Evolutionary conservation across 2,888 invertebrate species (phyloP).

Genomic region (Erebia aethiops): DNA sequence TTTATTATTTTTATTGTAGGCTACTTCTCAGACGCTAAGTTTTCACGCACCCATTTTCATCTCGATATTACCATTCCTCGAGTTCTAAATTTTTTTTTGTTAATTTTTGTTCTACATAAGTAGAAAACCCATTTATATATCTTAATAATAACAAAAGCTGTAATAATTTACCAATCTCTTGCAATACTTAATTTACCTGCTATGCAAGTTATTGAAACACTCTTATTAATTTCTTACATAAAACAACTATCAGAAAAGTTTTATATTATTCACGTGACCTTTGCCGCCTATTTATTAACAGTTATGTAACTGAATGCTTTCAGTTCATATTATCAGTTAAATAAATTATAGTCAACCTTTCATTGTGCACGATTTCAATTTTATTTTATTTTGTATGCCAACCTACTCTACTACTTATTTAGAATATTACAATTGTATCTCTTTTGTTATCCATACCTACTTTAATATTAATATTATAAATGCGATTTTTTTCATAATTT

Average conservation of each 20-base stretch:
- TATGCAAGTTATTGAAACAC: constrained; percentile 8
- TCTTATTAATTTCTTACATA: constrained; percentile 15
- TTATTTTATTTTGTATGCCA: background rate
- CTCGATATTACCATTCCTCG: no score
- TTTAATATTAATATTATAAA: no score
- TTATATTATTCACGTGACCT: constrained; percentile 26
- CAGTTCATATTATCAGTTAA: constrained; percentile 10
- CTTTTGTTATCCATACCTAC: no score
- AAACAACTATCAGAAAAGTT: constrained; percentile 11
- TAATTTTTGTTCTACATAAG: no score
- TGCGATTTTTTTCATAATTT: no score
- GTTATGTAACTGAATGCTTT: background rate
- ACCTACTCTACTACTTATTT: background rate
- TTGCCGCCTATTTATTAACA: constrained; percentile 17
- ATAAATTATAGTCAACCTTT: constrained; percentile 13
- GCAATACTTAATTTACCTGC: background rate
- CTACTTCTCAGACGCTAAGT: no score
- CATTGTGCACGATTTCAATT: constrained; percentile 17
- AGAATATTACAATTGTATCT: no score
- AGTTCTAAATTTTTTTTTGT: no score
- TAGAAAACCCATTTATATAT: no score
- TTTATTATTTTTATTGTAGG: no score
- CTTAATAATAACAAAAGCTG: background rate
- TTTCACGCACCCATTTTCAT: no score
- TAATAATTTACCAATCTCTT: background rate